Evolutionary conservation across 2,888 invertebrate genomes (phyloP).

Genomic region (Oscheius myriophilus): DNA sequence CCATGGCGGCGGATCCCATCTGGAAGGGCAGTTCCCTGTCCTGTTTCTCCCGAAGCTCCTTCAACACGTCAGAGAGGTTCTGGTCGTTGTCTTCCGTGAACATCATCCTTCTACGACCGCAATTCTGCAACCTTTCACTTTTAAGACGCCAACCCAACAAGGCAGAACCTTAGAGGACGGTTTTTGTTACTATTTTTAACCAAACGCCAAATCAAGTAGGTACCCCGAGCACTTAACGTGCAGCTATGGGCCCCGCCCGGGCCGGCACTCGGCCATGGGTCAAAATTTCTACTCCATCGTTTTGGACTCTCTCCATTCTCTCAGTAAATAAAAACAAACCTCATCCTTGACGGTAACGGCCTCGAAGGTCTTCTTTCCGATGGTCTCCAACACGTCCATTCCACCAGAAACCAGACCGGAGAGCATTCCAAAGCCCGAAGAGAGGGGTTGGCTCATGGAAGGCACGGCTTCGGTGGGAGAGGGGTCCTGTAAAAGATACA

Average conservation of each 20-base stretch:
- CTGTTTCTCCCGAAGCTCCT: slow-evolving; percentile 44
- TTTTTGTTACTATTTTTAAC: too few species aligned
- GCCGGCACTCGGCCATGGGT: too few species aligned
- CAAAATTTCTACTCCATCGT: too few species aligned
- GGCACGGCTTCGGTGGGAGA: background rate
- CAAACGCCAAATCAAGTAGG: too few species aligned
- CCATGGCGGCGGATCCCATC: background rate
- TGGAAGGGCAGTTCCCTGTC: slow-evolving; percentile 23
- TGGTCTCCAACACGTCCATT: slow-evolving; percentile 85
- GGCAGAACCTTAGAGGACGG: too few species aligned
- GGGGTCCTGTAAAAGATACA: background rate
- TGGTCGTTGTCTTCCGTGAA: slow-evolving; percentile 39
- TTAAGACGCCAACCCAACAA: too few species aligned
- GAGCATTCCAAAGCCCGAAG: slow-evolving; percentile 44
- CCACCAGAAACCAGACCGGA: slow-evolving; percentile 70
- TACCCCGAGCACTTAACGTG: too few species aligned
- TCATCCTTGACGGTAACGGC: slow-evolving; percentile 91
- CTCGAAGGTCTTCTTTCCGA: slow-evolving; percentile 94
- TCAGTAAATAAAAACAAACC: too few species aligned
- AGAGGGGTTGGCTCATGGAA: background rate
- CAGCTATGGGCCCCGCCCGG: too few species aligned
- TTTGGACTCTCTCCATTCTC: too few species aligned
- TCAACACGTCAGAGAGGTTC: slow-evolving; percentile 53
- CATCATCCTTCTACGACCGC: slow-evolving; percentile 42
- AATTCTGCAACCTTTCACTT: slow-evolving; percentile 14